Percentiles rank a stretch among this genome's conserved stretches.
Conservation (phyloP, 1,140 invertebrate genomes). For the Zaprionus ghesquierei region DNA sequence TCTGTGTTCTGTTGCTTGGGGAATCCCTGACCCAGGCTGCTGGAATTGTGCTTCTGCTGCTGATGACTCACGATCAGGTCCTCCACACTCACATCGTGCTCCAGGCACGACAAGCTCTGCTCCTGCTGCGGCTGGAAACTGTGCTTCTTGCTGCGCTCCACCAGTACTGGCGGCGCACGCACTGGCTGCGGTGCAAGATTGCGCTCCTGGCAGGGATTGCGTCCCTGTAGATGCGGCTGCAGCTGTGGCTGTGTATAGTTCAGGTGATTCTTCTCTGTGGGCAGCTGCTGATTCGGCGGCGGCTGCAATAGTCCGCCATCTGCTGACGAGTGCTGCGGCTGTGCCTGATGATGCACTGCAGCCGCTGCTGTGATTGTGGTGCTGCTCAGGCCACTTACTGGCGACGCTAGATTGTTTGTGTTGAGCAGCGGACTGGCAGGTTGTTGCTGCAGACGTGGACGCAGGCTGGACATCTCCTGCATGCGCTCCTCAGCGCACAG, state of each 20-base stretch:
- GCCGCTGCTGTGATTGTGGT: slow-evolving; percentile 57
- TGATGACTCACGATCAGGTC: slow-evolving; percentile 68
- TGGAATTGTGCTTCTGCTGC: slow-evolving; percentile 64
- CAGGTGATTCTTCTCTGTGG: slow-evolving; percentile 75
- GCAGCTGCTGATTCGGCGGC: slow-evolving; percentile 73
- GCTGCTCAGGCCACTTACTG: slow-evolving; percentile 15
- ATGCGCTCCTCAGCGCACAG: slow-evolving; percentile 95
- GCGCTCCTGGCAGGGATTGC: slow-evolving; percentile 94
- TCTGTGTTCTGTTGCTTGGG: slow-evolving; percentile 82
- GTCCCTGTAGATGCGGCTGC: slow-evolving; percentile 91
- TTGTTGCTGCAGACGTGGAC: slow-evolving; percentile 67
- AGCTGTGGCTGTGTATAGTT: slow-evolving; percentile 83
- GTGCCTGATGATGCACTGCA: slow-evolving; percentile 63
- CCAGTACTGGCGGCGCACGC: slow-evolving; percentile 86
- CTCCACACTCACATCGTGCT: slow-evolving; percentile 80
- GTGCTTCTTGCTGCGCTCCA: slow-evolving; percentile 86
- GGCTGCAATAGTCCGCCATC: slow-evolving; percentile 67
- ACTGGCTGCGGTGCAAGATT: slow-evolving; percentile 88
- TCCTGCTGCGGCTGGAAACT: slow-evolving; percentile 73
- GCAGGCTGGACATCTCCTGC: slow-evolving; percentile 87
- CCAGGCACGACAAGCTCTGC: slow-evolving; percentile 75
- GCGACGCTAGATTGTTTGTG: slow-evolving; percentile 68
- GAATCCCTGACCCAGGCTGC: slow-evolving; percentile 76
- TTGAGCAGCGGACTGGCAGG: slow-evolving; percentile 74
- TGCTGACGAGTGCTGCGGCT: slow-evolving; percentile 27